phyloP scores from a whole-genome alignment of 1,140 invertebrate species.

The Macrocentrus cingulum region DNA sequence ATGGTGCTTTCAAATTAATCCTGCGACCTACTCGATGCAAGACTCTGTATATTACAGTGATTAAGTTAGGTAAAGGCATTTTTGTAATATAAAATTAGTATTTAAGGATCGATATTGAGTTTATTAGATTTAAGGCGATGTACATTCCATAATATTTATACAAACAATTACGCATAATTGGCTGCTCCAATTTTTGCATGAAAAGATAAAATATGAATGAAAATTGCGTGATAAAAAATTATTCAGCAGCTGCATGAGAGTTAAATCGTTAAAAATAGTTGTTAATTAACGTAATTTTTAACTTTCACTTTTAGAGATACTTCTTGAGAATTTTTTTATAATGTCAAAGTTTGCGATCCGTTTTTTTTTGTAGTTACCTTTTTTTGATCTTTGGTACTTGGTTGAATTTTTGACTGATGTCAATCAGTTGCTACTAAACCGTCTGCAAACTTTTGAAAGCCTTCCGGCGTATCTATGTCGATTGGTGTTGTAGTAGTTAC shows the following conservation, averaged over 20 bases:
- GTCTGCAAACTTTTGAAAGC: conserved; percentile 40
- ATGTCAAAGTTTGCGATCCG: background rate
- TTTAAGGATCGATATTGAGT: conserved; percentile 2
- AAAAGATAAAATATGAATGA: no score
- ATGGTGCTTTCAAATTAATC: background rate
- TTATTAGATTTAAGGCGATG: conserved; percentile 2
- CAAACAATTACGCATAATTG: no score
- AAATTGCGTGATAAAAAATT: no score
- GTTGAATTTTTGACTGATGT: conserved; percentile 17
- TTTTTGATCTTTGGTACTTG: background rate
- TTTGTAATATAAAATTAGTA: conserved; percentile 11
- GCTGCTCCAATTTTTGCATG: no score
- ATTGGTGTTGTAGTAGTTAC: conserved; percentile 4
- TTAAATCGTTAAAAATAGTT: no score
- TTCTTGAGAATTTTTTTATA: no score
- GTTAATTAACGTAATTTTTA: conserved; percentile 13
- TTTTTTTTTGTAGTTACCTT: background rate
- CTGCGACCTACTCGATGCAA: background rate
- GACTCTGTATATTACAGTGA: conserved; percentile 6
- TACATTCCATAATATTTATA: conserved; percentile 20
- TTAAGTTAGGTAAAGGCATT: background rate
- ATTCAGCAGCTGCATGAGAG: no score
- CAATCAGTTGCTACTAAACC: conserved; percentile 35
- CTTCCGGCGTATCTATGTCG: conserved; percentile 36
- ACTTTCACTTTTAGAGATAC: conserved; percentile 9